These are phyloP conservation scores for Andrena bicolor DNA, from an alignment of 2,888 invertebrate species.

Conservation along the genomic window DNA sequence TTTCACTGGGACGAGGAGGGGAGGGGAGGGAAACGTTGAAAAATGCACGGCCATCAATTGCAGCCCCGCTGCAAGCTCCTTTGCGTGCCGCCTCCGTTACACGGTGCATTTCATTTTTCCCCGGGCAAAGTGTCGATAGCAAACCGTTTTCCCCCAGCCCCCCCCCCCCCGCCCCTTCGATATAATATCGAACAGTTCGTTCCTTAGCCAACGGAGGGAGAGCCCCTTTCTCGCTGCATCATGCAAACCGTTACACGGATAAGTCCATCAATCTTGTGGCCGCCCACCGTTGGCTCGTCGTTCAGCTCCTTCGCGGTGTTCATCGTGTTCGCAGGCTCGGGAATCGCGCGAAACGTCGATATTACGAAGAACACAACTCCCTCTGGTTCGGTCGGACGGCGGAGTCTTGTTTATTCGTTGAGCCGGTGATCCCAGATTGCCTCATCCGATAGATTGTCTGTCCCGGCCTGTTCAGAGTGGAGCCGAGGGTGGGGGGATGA, in stretches of 20 bases:
- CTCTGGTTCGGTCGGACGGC: not conserved
- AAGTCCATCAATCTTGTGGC: slow-evolving; percentile 56
- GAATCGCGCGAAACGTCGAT: slow-evolving; percentile 30
- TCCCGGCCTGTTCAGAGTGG: slow-evolving; percentile 30
- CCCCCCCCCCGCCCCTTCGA: slow-evolving; percentile 1
- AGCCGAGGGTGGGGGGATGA: slow-evolving; percentile 29
- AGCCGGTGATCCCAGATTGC: slow-evolving; percentile 60
- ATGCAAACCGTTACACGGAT: slow-evolving; percentile 53
- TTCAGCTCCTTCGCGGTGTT: slow-evolving; percentile 28
- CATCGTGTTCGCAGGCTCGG: slow-evolving; percentile 6
- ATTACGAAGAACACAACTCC: slow-evolving; percentile 3
- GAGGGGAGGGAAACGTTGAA: slow-evolving; percentile 27
- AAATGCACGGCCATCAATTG: slow-evolving; percentile 42
- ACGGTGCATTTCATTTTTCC: slow-evolving; percentile 48
- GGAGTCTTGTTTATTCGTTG: slow-evolving; percentile 34
- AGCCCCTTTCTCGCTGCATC: slow-evolving; percentile 35
- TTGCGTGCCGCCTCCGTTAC: slow-evolving; percentile 27
- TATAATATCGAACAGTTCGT: slow-evolving; percentile 26
- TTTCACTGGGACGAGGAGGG: not conserved
- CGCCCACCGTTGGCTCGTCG: slow-evolving; percentile 20
- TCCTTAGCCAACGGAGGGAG: slow-evolving; percentile 5
- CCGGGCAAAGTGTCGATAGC: slow-evolving; percentile 51
- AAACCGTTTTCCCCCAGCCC: slow-evolving; percentile 10
- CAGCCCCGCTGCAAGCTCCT: slow-evolving; percentile 7
- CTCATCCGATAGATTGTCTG: slow-evolving; percentile 65